phyloP scores from a whole-genome alignment of 2,797 vertebrate genomes.

The Notolabrus celidotus region DNA sequence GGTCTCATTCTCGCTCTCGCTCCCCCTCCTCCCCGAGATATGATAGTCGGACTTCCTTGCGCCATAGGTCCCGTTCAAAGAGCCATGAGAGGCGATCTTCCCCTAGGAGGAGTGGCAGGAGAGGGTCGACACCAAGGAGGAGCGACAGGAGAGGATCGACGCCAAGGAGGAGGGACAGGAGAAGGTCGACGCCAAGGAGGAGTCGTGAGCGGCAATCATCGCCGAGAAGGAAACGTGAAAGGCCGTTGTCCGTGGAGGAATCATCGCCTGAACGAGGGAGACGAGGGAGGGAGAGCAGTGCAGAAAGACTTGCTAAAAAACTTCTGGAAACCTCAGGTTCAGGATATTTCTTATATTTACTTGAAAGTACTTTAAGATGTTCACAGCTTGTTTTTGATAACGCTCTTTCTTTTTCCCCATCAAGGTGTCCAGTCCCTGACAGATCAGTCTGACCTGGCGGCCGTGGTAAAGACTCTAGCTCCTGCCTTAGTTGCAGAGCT shows the following conservation, averaged over 20 bases:
- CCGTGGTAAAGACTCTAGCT: conserved; percentile 84
- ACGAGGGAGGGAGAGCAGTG: conserved; percentile 19
- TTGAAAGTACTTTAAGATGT: no score
- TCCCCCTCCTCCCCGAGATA: conserved; percentile 64
- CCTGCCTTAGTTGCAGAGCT: conserved; percentile 85
- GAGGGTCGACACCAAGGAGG: neutral
- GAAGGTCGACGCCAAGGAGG: neutral
- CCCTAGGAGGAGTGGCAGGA: neutral
- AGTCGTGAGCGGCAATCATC: no score
- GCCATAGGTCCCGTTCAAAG: conserved; percentile 36
- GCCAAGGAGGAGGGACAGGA: neutral
- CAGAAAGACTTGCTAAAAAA: conserved; percentile 77
- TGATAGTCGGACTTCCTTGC: neutral
- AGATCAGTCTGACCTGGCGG: conserved; percentile 73
- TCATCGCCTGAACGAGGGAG: conserved; percentile 2
- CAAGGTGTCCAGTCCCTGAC: conserved; percentile 65
- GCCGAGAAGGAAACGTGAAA: neutral
- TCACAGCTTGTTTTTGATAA: no score
- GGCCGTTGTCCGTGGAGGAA: neutral
- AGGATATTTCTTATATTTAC: no score
- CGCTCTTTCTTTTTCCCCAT: neutral
- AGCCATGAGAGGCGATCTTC: neutral
- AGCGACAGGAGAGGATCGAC: neutral
- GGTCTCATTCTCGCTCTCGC: conserved; percentile 55
- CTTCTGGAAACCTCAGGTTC: conserved; percentile 80